A percentile compares a stretch with the other conserved stretches of the same genome.
phyloP scores from a whole-genome alignment of 2,888 invertebrate species.

The Himalopsyche kuldschensis region DNA sequence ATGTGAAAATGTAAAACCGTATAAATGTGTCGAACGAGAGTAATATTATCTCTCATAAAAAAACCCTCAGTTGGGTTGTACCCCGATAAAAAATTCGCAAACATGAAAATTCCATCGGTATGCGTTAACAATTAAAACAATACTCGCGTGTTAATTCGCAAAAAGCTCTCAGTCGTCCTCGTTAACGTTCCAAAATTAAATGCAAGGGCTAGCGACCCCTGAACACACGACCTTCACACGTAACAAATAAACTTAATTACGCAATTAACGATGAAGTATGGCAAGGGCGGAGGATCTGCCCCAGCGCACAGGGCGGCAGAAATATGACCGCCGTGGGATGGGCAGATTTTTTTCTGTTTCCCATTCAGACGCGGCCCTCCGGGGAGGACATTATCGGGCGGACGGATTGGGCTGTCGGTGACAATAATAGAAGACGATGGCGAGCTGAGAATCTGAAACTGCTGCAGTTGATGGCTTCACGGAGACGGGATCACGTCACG shows the following conservation, averaged over 20 bases:
- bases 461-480: background rate
- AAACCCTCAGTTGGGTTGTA: background rate
- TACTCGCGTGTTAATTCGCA: background rate
- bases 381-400: background rate
- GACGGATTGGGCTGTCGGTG: background rate
- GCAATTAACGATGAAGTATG: conserved; percentile 6
- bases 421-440: background rate
- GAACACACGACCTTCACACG: background rate
- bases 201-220: background rate
- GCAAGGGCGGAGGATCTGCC: background rate
- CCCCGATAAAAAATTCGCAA: background rate
- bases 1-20: too few relatives aligned
- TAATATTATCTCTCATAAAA: background rate
- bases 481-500: background rate
- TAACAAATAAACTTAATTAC: conserved; percentile 13
- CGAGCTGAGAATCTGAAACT: background rate
- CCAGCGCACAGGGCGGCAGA: background rate
- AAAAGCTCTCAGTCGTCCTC: background rate
- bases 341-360: background rate
- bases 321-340: conserved; percentile 2
- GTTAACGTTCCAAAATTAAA: background rate
- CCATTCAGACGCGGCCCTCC: background rate
- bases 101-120: background rate
- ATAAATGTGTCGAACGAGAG: background rate
- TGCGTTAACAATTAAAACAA: background rate